Evolutionary conservation across 2,113 vertebrate species (phyloP).

Genomic region (Pica pica): DNA sequence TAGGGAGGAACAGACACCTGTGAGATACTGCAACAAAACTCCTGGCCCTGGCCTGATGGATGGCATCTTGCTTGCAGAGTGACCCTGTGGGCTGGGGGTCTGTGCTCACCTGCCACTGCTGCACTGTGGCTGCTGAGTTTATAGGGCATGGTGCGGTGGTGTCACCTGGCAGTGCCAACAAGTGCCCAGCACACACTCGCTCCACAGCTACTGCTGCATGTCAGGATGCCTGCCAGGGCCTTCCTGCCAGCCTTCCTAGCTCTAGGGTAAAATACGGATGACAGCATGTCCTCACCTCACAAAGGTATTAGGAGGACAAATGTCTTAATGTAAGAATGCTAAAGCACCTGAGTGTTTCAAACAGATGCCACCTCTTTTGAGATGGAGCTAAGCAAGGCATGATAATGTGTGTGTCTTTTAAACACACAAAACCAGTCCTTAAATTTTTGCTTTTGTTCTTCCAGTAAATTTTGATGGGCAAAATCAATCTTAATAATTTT

Average conservation of each 20-base stretch:
- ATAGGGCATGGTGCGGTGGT: rapidly evolving
- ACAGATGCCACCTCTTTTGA: rapidly evolving
- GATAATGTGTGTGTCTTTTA: background rate
- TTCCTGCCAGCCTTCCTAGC: background rate
- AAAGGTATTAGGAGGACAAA: background rate
- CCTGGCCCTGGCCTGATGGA: background rate
- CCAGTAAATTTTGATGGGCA: background rate
- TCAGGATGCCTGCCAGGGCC: background rate
- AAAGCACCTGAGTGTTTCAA: background rate
- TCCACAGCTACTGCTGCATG: rapidly evolving
- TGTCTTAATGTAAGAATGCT: background rate
- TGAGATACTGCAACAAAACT: background rate
- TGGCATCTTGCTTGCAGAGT: background rate
- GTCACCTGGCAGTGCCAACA: rapidly evolving
- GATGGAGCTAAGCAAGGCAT: background rate
- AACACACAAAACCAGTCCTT: background rate
- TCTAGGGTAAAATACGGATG: background rate
- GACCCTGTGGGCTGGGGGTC: background rate
- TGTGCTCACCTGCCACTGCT: background rate
- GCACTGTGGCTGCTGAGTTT: background rate
- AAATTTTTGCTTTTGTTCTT: background rate
- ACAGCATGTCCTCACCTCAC: background rate
- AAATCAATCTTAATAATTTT: background rate
- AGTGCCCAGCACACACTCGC: rapidly evolving
- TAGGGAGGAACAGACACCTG: background rate